These are phyloP conservation scores for Gymnothorax reevesii DNA, from an alignment of 2,797 vertebrate genomes.

Conservation along the genomic window DNA sequence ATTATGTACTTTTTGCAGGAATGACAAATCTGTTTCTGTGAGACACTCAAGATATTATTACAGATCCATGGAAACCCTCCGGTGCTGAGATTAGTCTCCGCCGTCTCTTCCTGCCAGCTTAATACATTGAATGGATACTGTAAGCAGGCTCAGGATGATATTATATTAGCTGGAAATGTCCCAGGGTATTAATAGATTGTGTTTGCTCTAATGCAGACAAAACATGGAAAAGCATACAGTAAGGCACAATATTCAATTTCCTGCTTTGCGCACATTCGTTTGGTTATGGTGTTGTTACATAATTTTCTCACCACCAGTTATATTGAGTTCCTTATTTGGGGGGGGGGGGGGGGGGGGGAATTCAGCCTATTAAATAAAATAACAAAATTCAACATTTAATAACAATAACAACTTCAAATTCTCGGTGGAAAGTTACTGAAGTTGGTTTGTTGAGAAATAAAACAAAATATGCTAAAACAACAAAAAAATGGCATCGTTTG, in stretches of 20 bases:
- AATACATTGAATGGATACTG: constrained; percentile 24
- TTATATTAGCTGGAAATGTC: constrained; percentile 27
- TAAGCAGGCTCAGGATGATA: constrained; percentile 22
- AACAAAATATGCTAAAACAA: no score
- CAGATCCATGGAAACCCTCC: constrained; percentile 16
- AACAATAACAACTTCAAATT: no score
- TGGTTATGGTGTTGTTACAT: neutral
- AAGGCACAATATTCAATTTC: neutral
- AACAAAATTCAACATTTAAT: no score
- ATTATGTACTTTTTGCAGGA: neutral
- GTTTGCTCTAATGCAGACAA: constrained; percentile 15
- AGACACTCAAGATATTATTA: constrained; percentile 28
- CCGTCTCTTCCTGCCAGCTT: constrained; percentile 22
- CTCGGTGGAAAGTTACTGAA: no score
- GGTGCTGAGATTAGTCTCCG: constrained; percentile 22
- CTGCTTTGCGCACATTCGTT: neutral
- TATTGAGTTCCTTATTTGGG: neutral
- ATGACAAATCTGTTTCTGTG: constrained; percentile 14
- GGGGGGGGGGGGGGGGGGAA: no score
- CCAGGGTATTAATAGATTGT: constrained; percentile 26
- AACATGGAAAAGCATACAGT: neutral
- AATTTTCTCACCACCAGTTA: neutral
- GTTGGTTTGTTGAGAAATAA: no score
- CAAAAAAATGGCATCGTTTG: no score
- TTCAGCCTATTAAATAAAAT: no score